phyloP scores from a whole-genome alignment of 2,888 invertebrate genomes.

The Tipula confusa region DNA sequence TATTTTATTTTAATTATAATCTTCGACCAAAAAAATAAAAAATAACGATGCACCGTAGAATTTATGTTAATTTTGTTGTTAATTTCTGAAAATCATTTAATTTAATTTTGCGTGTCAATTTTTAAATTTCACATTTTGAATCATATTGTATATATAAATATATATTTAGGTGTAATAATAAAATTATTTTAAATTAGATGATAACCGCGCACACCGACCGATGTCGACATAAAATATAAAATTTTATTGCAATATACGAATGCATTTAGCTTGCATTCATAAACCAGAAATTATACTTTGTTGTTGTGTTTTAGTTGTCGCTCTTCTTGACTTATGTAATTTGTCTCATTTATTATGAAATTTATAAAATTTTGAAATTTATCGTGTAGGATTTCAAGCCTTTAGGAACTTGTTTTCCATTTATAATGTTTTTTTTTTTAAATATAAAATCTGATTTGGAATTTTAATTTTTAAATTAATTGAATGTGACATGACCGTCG shows the following conservation, averaged over 20 bases:
- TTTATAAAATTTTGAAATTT: neutral
- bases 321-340: neutral
- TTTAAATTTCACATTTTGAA: neutral
- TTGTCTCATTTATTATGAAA: conserved; percentile 1
- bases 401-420: neutral
- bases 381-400: neutral
- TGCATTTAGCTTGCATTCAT: neutral
- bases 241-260: neutral
- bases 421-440: neutral
- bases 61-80: conserved; percentile 15
- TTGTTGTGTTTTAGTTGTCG: neutral
- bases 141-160: neutral
- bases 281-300: neutral
- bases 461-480: neutral
- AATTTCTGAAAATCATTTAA: neutral
- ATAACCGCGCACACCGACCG: neutral
- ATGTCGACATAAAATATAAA: neutral
- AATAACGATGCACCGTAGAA: neutral
- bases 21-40: neutral
- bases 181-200: neutral
- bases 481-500: neutral
- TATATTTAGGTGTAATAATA: neutral
- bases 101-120: conserved; percentile 12
- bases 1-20: conserved; percentile 20
- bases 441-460: neutral